These are phyloP conservation scores for Drosophila navojoa DNA, from an alignment of 1,140 invertebrate species.

Conservation along the genomic window DNA sequence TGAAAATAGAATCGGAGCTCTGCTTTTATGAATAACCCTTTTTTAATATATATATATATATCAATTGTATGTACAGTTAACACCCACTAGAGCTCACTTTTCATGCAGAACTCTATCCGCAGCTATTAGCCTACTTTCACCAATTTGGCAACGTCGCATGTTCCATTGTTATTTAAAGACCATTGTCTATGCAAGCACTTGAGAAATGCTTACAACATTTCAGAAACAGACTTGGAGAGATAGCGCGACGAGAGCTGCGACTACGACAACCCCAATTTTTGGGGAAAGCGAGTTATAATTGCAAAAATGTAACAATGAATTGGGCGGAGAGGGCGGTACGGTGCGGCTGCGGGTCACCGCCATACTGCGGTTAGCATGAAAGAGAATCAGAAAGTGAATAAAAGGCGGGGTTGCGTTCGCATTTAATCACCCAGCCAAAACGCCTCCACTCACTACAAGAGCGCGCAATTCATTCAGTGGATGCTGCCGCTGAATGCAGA, in stretches of 20 bases:
- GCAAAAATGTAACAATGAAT: constrained; percentile 63
- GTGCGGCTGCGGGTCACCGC: background rate
- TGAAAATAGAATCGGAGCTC: too few relatives aligned
- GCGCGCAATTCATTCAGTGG: constrained; percentile 65
- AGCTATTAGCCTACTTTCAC: constrained; percentile 61
- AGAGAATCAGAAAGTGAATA: constrained; percentile 66
- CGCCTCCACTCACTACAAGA: constrained; percentile 5
- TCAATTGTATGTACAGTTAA: constrained; percentile 10
- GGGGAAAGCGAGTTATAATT: constrained; percentile 62
- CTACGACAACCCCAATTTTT: constrained; percentile 29
- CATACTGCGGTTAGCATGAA: constrained; percentile 59
- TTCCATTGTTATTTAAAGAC: constrained; percentile 35
- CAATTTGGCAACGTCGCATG: constrained; percentile 51
- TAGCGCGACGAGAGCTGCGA: constrained; percentile 11
- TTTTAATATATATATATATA: too few relatives aligned
- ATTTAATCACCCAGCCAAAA: constrained; percentile 56
- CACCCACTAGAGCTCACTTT: background rate
- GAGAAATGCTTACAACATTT: constrained; percentile 60
- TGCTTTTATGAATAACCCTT: too few relatives aligned
- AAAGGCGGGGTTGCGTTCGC: constrained; percentile 17
- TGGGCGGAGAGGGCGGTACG: background rate
- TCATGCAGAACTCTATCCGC: constrained; percentile 22
- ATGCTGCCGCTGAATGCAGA: constrained; percentile 43
- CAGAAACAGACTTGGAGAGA: constrained; percentile 48
- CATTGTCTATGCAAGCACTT: constrained; percentile 63